Conservation (phyloP, 2,888 invertebrate species). For the Sericinus montela region DNA sequence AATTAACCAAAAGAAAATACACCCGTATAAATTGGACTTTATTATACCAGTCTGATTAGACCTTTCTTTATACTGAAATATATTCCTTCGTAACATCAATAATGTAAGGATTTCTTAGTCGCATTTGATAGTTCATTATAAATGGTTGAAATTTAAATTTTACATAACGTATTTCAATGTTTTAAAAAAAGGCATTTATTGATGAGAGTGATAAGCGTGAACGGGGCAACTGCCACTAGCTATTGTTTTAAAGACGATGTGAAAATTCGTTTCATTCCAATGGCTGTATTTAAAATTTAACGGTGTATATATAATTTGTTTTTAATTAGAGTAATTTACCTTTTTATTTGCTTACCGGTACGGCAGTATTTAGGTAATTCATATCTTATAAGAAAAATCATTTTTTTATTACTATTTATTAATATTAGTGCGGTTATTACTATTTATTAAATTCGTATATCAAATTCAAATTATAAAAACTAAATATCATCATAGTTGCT, state of each 20-base stretch:
- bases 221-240: slow-evolving; percentile 64
- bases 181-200: slow-evolving; percentile 63
- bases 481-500: too few relatives aligned
- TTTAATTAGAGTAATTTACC: slow-evolving; percentile 46
- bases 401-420: too few relatives aligned
- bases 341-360: background rate
- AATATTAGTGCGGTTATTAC: too few relatives aligned
- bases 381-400: too few relatives aligned
- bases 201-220: slow-evolving; percentile 61
- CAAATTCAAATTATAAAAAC: too few relatives aligned
- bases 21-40: slow-evolving; percentile 17
- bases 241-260: slow-evolving; percentile 66
- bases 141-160: slow-evolving; percentile 56
- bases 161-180: slow-evolving; percentile 56
- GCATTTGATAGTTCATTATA: slow-evolving; percentile 11
- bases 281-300: slow-evolving; percentile 53
- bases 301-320: slow-evolving; percentile 53
- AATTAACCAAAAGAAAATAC: slow-evolving; percentile 20
- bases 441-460: too few relatives aligned
- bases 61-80: slow-evolving; percentile 6
- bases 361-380: too few relatives aligned
- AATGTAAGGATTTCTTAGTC: slow-evolving; percentile 16
- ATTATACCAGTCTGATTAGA: slow-evolving; percentile 9
- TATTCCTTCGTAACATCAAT: slow-evolving; percentile 13
- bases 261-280: slow-evolving; percentile 59